These are phyloP conservation scores for Lytechinus variegatus DNA, from an alignment of 35 echinoderm and acorn worm species.

Conservation along the genomic window DNA sequence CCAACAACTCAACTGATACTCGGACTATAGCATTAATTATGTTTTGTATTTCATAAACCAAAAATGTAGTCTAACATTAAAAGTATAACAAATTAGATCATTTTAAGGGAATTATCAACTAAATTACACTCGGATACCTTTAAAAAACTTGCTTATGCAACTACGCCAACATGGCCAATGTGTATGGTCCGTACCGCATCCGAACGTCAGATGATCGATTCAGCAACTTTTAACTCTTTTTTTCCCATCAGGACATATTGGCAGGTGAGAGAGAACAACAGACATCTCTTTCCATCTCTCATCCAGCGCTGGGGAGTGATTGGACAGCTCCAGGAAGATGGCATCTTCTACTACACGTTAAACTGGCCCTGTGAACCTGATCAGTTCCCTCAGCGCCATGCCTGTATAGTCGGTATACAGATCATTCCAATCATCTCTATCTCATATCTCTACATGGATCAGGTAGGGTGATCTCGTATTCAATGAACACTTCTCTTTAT, in stretches of 20 bases:
- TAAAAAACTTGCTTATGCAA: too few relatives aligned
- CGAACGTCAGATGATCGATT: too few relatives aligned
- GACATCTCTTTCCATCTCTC: slow-evolving; percentile 75
- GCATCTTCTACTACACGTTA: slow-evolving; percentile 87
- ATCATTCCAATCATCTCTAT: slow-evolving; percentile 86
- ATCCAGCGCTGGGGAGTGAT: slow-evolving; percentile 70
- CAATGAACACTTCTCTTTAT: neutral
- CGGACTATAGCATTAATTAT: too few relatives aligned
- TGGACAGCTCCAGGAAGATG: slow-evolving; percentile 86
- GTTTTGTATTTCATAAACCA: too few relatives aligned
- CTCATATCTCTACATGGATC: slow-evolving; percentile 79
- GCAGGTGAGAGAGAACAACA: slow-evolving; percentile 74
- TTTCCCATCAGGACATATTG: slow-evolving; percentile 60
- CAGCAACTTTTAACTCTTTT: too few relatives aligned
- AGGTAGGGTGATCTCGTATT: slow-evolving; percentile 47
- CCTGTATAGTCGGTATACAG: slow-evolving; percentile 87
- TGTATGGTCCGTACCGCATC: too few relatives aligned
- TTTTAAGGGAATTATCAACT: too few relatives aligned
- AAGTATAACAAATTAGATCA: too few relatives aligned
- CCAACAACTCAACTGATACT: too few relatives aligned
- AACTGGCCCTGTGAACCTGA: slow-evolving; percentile 84
- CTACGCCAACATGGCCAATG: too few relatives aligned
- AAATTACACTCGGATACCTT: too few relatives aligned
- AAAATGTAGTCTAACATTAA: too few relatives aligned
- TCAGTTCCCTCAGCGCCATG: slow-evolving; percentile 87